Evolutionary conservation across 1,140 invertebrate genomes (phyloP), one percentile per base, ranked within the genome.

Genomic region (Archegozetes longisetosus): DNA sequence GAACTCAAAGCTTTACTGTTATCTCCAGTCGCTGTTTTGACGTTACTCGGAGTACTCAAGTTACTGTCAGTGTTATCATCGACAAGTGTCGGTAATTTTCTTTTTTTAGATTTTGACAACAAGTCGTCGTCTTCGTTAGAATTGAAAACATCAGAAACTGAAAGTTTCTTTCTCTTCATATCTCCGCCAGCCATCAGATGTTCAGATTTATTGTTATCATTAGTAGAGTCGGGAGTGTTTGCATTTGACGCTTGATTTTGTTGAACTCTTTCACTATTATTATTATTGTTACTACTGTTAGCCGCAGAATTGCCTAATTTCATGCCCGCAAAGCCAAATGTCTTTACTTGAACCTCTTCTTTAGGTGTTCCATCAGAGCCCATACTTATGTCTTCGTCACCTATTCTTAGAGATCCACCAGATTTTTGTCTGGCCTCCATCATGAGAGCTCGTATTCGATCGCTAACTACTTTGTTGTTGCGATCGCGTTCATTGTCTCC

Each of bases 91-190:
- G 89, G 84, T 53, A 90, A 75, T 77, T 88, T 89, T 65, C 86
- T 76, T 75, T 86, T 86, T 68, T 86, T 87, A 12, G 65, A 62
- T 28, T 57, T 61, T 13, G 61, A 55, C 27, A 69, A 68, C 55
- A 78, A 80, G 53, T 86, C 83, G 64, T 86, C 84, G 67, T 89
- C 86, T 65, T 93, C 88, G 64, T 88, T 86, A 60, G 84, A 86
- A 72, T 90, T 91, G 68, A 93, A 93, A 2, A 92, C 87, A 66
- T 91, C 88, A 58, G 85, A 84, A 0, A 90, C 80, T 62, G 89
- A 85, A 23, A 88, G 77, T 66, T 84, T 85, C 66, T 84, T 84
- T 65, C 84, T 83, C 66, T 73, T 74, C 6, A 55, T 55, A 53
- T 32, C 50, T 6, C 60, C 55, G 55, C n/a, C 22, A 48, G 17